Conservation (phyloP, 2,797 vertebrate genomes). For the Coranthus polyacanthus region DNA sequence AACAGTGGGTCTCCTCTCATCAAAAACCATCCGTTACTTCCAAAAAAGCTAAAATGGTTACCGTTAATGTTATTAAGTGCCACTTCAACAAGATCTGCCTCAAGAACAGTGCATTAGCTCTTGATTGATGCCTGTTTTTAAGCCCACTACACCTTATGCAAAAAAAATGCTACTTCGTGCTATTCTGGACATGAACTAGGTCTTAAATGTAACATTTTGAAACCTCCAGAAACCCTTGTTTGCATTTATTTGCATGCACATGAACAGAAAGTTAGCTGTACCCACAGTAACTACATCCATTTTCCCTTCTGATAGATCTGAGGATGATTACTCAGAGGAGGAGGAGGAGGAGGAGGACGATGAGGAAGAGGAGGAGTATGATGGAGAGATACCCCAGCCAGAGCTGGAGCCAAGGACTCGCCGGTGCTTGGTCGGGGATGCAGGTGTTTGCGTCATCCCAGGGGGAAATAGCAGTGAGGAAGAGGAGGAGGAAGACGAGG, state of each 20-base stretch:
- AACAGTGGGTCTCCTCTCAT: too few relatives aligned
- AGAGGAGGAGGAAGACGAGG: constrained; percentile 78
- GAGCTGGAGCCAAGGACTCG: constrained; percentile 84
- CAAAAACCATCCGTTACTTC: too few relatives aligned
- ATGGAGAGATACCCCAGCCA: constrained; percentile 84
- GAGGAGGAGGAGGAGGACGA: constrained; percentile 87
- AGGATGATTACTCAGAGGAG: constrained; percentile 95
- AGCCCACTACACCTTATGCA: too few relatives aligned
- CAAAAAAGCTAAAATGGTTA: too few relatives aligned
- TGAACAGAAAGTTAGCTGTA: too few relatives aligned
- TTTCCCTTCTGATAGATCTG: constrained; percentile 84
- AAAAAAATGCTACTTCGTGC: neutral
- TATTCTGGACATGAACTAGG: too few relatives aligned
- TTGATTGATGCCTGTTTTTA: too few relatives aligned
- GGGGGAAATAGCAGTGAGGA: constrained; percentile 87
- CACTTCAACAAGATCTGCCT: too few relatives aligned
- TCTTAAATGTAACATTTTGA: too few relatives aligned
- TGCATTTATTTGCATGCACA: too few relatives aligned
- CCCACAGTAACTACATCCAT: neutral
- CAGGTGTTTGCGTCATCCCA: constrained; percentile 88
- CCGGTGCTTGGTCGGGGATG: constrained; percentile 87
- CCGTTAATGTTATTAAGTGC: too few relatives aligned
- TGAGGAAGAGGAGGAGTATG: constrained; percentile 84
- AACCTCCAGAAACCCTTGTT: neutral
- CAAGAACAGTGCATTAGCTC: too few relatives aligned